Base-by-base conservation (phyloP, 2,888 invertebrate genomes). In the Rhyacophila evoluta region DNA sequence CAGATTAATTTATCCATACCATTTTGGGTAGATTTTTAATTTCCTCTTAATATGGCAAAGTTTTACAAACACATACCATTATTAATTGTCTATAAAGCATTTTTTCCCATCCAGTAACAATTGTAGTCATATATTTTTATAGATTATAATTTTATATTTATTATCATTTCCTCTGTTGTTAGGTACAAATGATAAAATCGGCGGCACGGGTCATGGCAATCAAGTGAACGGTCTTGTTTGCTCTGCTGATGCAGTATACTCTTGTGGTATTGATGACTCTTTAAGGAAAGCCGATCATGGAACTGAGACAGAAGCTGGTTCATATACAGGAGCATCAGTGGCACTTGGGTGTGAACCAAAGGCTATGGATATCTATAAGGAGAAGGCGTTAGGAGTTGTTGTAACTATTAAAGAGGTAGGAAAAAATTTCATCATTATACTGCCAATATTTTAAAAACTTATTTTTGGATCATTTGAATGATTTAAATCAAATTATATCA, bases 191-290 rank as follows among this genome's bases (percentile, higher is more conserved):
- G 94, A 95, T 82, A 93, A 96, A 81, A 89, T 98, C 1, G 87
- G 89, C 69, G 97, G 97, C 11, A 89, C 89, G n/a, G 97, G 98
- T 0, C 99, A 99, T 87, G 97, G 96, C 0, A 98, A 98, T 89
- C 98, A 99, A 91, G 95, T 98, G 79, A 97, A 97, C 85, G 96
- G 95, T 75, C 95, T 99, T 93, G 91, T 92, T 72, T 91, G 94
- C 0, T 89, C 92, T 81, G 92, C 91, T 39, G 93, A 91, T 81
- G 85, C 89, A 0, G 89, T 99, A 28, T 94, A 97, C 83, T 96
- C 98, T 0, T 95, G 96, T 84, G 97, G 97, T 70, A 97, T 99
- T 84, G 99, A 99, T 85, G 99, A 99, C 86, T 94, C 95, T 29
- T 88, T 99, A 79, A 92, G 96, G 67, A 88, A 92, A 85, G 92